A percentile compares a stretch with the other conserved stretches of the same genome.
Conservation (phyloP, 2,797 vertebrate genomes). For the Smutsia temminckii region DNA sequence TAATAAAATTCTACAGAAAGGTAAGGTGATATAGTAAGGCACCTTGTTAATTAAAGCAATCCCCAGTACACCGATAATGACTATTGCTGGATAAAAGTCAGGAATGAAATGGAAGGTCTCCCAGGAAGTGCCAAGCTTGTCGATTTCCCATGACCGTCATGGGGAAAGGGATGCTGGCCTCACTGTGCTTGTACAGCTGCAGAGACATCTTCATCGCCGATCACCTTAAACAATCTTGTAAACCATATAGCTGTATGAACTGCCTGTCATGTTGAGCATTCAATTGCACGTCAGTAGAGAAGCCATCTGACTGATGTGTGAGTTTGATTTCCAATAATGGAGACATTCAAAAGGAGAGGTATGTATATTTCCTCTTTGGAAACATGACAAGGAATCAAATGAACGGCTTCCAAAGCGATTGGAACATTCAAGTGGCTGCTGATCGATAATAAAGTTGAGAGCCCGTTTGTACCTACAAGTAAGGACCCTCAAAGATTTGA, state of each 20-base stretch:
- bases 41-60: background rate
- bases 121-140: no score
- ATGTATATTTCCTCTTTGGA: background rate
- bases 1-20: background rate
- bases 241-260: accelerated
- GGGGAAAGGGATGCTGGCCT: background rate
- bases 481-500: slow-evolving; percentile 15
- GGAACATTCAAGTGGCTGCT: background rate
- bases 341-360: background rate
- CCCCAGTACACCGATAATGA: no score
- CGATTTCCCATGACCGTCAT: background rate
- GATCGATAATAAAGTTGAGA: background rate
- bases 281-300: background rate
- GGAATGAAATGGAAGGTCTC: background rate
- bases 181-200: accelerated
- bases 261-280: background rate
- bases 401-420: background rate
- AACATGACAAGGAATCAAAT: background rate
- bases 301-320: background rate
- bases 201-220: accelerated
- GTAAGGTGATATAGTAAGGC: background rate
- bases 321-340: background rate
- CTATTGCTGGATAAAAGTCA: background rate
- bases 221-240: accelerated
- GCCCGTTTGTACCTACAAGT: background rate